Conservation (phyloP, 2,888 invertebrate species). For the Ennomos quercinarius region DNA sequence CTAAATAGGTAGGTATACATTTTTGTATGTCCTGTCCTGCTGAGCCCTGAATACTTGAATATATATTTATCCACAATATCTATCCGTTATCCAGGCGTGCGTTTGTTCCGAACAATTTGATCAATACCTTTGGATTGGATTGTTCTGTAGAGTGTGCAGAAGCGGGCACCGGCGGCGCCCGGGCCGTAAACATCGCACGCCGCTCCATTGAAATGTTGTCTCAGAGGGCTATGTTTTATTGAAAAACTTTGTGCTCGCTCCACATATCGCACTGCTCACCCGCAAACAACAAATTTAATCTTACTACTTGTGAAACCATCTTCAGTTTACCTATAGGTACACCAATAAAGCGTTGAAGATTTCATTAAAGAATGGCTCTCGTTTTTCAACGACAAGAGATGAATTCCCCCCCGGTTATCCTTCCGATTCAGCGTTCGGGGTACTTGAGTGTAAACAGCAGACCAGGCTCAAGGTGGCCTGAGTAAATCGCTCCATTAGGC, state of each 20-base stretch:
- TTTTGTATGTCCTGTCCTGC: too few relatives aligned
- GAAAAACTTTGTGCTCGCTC: constrained; percentile 76
- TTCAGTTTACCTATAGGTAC: background rate
- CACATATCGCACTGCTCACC: constrained; percentile 45
- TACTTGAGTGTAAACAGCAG: constrained; percentile 68
- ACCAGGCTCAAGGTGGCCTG: constrained; percentile 77
- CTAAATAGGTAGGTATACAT: too few relatives aligned
- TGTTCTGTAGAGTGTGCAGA: constrained; percentile 62
- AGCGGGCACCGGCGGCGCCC: constrained; percentile 54
- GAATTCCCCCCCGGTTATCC: constrained; percentile 55
- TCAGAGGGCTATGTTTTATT: constrained; percentile 80
- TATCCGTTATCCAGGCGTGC: constrained; percentile 29
- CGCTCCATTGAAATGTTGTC: constrained; percentile 80
- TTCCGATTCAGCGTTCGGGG: constrained; percentile 50
- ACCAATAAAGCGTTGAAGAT: constrained; percentile 16
- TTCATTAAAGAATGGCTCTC: constrained; percentile 37
- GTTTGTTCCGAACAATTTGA: constrained; percentile 59
- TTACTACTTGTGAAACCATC: constrained; percentile 16
- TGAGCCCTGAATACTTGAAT: too few relatives aligned
- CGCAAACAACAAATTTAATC: constrained; percentile 36
- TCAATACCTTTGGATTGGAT: constrained; percentile 72
- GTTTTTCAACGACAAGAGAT: constrained; percentile 49
- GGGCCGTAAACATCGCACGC: constrained; percentile 72
- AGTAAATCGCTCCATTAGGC: constrained; percentile 85
- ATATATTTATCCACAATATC: constrained; percentile 17